Base-by-base conservation (phyloP, 2,888 invertebrate species). In the Macaria liturata region DNA sequence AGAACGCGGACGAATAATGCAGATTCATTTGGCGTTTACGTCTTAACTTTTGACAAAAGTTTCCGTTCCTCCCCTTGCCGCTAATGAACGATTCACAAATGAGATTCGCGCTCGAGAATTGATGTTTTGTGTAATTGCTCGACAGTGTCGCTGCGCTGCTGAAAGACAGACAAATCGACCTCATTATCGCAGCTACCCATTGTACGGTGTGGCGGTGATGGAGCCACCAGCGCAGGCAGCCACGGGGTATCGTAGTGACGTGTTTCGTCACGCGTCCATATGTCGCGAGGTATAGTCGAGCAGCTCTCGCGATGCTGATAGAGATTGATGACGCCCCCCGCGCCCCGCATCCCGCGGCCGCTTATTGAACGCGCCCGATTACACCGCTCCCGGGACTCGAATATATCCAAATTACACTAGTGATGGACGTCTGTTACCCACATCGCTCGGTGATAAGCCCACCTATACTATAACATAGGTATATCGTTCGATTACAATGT, bases 361-460 rank as follows among this genome's bases (percentile, higher is more conserved):
- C 20, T 82, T 84, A 83, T 82, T 81, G 84, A 75, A 85, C 85
- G 82, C 79, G 79, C 81, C 78, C 86, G 87, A 85, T 87, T 88
- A 88, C 79, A 72, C 76, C 75, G 76, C 74, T 80, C 81, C 75
- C 80, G 84, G 87, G 83, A 83, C 83, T 84, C 88, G 86, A 90
- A 88, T 91, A 88, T 88, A 91, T 90, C 88, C 91, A 91, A 91
- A 91, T 91, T 91, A 90, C 83, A 74, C 69, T 56, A 68, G 75
- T 88, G 89, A 91, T 86, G 84, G 90, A 90, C 89, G 87, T 86
- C 87, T 85, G 88, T 89, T 88, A 84, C 78, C 77, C 75, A 76
- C 79, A 78, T 82, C 78, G 81, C 81, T 76, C 75, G 66, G 71
- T 71, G 73, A 81, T 80, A 81, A 82, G 77, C 75, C 75, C 64